Evolutionary conservation across 2,113 vertebrate genomes (phyloP).

Genomic region (Vombatus ursinus): DNA sequence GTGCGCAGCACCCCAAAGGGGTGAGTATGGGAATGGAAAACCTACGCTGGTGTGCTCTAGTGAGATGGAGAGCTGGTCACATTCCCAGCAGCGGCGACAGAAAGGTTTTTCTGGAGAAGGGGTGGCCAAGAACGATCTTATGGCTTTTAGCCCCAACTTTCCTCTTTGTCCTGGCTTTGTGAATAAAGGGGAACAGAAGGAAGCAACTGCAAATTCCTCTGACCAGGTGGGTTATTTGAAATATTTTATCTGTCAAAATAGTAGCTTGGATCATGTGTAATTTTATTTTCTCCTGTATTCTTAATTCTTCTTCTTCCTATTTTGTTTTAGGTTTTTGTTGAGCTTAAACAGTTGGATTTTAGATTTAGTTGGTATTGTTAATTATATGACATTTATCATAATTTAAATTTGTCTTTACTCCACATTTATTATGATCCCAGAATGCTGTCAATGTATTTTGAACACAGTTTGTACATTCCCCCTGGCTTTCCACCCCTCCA

Average conservation of each 20-base stretch:
- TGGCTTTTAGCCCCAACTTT: slow-evolving; percentile 74
- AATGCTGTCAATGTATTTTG: neutral
- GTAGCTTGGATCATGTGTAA: neutral
- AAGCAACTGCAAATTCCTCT: slow-evolving; percentile 30
- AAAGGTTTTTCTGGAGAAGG: slow-evolving; percentile 55
- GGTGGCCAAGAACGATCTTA: slow-evolving; percentile 66
- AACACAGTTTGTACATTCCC: neutral
- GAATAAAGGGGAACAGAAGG: neutral
- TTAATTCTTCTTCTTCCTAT: neutral
- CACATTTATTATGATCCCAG: neutral
- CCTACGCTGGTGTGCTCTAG: slow-evolving; percentile 51
- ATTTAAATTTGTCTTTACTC: neutral
- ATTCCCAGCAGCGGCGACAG: slow-evolving; percentile 51
- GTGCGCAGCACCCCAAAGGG: slow-evolving; percentile 29
- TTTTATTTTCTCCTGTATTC: neutral
- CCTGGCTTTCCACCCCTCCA: neutral
- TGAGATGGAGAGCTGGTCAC: slow-evolving; percentile 44
- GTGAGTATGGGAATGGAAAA: slow-evolving; percentile 28
- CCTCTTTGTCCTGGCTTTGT: slow-evolving; percentile 21
- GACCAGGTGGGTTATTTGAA: slow-evolving; percentile 59
- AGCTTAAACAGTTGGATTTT: neutral
- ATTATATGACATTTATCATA: neutral
- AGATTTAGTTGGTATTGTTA: neutral
- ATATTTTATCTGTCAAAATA: neutral
- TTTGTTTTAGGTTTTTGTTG: slow-evolving; percentile 12